A percentile compares a stretch with the other conserved stretches of the same genome.
phyloP scores from a whole-genome alignment of 1,140 invertebrate species.

The Polypedilum vanderplanki region DNA sequence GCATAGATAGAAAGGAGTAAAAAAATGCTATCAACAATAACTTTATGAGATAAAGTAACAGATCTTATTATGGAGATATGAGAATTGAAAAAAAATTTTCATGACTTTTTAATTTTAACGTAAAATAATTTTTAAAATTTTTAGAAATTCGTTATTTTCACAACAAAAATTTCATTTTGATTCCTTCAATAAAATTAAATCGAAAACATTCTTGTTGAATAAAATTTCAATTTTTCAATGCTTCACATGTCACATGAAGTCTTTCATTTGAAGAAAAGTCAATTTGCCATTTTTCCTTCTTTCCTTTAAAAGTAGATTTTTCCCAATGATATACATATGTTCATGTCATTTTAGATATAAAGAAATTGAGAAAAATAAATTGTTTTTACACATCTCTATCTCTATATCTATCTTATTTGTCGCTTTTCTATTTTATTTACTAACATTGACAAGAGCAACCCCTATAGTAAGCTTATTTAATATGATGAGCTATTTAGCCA shows the following conservation, averaged over 20 bases:
- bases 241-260: constrained; percentile 4
- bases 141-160: no score
- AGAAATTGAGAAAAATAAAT: neutral
- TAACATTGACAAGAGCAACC: neutral
- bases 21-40: no score
- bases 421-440: constrained; percentile 7
- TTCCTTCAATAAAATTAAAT: no score
- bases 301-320: neutral
- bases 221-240: constrained; percentile 14
- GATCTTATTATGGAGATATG: no score
- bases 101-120: no score
- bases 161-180: no score
- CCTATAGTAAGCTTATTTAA: neutral
- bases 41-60: no score
- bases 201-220: neutral
- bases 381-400: constrained; percentile 18
- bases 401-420: neutral
- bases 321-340: neutral
- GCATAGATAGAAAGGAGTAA: no score
- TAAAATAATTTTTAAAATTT: no score
- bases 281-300: neutral
- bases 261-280: constrained; percentile 18
- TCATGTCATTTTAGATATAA: neutral
- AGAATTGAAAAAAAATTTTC: no score
- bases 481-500: constrained; percentile 12